These are phyloP conservation scores for Agriopis marginaria DNA, from an alignment of 2,888 invertebrate genomes.

Conservation along the genomic window DNA sequence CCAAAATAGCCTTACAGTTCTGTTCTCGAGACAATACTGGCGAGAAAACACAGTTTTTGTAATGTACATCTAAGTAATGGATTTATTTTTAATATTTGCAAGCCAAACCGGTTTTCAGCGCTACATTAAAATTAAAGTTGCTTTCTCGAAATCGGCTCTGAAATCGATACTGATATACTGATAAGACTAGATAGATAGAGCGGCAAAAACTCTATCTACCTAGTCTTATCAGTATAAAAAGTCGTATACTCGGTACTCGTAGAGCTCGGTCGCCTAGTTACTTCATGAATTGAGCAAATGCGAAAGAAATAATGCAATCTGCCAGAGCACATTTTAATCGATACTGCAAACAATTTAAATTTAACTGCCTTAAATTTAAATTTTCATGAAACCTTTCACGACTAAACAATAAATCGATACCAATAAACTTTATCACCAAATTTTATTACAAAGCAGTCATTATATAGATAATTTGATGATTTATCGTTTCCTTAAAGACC, in stretches of 20 bases:
- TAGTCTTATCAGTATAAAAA: not conserved
- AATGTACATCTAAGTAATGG: too few relatives aligned
- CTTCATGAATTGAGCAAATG: not conserved
- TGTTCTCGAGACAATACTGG: too few relatives aligned
- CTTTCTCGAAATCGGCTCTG: too few relatives aligned
- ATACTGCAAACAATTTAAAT: conserved; percentile 18
- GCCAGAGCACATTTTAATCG: not conserved
- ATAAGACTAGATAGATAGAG: too few relatives aligned
- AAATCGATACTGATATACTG: too few relatives aligned
- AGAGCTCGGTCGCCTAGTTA: not conserved
- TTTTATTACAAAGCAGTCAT: conserved; percentile 57
- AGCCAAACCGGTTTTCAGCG: too few relatives aligned
- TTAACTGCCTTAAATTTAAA: conserved; percentile 12
- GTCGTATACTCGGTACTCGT: not conserved
- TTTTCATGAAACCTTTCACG: conserved; percentile 32
- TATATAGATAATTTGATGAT: conserved; percentile 60
- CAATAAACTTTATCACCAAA: conserved; percentile 52
- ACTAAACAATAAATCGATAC: conserved; percentile 47
- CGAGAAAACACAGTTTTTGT: too few relatives aligned
- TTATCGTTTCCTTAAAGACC: conserved; percentile 58
- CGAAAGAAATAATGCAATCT: not conserved
- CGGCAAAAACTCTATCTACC: not conserved
- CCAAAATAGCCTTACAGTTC: too few relatives aligned
- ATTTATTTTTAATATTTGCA: too few relatives aligned
- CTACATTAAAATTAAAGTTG: too few relatives aligned